phyloP scores from a whole-genome alignment of 1,140 invertebrate species.

The Zaprionus camerounensis region DNA sequence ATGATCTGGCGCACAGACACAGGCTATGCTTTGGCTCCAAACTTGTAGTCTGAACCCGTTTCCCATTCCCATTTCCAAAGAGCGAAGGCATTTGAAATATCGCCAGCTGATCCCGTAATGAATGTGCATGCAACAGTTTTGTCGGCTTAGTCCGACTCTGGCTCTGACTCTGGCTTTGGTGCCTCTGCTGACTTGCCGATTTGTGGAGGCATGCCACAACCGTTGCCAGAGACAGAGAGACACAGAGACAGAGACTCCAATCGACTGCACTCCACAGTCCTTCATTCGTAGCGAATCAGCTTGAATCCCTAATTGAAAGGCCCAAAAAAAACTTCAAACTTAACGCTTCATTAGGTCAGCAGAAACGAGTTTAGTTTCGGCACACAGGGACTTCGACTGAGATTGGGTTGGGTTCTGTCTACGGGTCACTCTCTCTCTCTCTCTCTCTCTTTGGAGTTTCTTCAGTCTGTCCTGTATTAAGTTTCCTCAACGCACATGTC shows the following conservation, averaged over 20 bases:
- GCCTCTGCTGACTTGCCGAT: conserved; percentile 27
- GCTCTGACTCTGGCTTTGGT: neutral
- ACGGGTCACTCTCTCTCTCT: neutral
- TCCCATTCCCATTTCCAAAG: conserved; percentile 41
- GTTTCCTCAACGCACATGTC: conserved; percentile 79
- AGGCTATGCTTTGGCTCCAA: neutral
- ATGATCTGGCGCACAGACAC: conserved; percentile 67
- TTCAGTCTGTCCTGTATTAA: conserved; percentile 54
- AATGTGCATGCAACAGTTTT: conserved; percentile 63
- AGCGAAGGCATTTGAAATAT: conserved; percentile 68
- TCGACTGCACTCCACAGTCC: neutral
- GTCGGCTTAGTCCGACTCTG: conserved; percentile 40
- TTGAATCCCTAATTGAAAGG: conserved; percentile 63
- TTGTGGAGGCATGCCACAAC: conserved; percentile 36
- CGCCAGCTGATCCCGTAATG: conserved; percentile 74
- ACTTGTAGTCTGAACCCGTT: conserved; percentile 7
- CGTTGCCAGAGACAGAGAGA: neutral
- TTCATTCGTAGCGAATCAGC: conserved; percentile 31
- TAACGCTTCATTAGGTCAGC: conserved; percentile 74
- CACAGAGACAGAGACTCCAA: neutral
- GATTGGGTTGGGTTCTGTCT: neutral
- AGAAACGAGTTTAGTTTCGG: conserved; percentile 20
- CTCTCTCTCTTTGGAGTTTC: neutral
- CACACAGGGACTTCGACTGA: neutral
- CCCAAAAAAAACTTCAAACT: conserved; percentile 53